phyloP scores from a whole-genome alignment of 1,140 invertebrate genomes.

The Drosophila seguyi region DNA sequence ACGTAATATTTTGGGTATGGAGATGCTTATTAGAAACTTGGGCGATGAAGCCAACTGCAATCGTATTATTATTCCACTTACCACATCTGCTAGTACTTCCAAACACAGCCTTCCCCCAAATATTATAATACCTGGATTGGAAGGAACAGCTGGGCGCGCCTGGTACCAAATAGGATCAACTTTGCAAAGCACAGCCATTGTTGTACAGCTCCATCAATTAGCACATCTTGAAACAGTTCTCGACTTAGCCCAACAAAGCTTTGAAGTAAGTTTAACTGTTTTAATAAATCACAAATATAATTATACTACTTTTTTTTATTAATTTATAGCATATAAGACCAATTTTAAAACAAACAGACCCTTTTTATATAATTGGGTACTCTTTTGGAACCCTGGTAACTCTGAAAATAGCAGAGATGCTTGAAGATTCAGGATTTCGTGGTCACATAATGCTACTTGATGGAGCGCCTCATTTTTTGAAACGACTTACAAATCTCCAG shows the following conservation, averaged over 20 bases:
- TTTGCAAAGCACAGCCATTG: slow-evolving; percentile 52
- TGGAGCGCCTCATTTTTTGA: slow-evolving; percentile 87
- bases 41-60: slow-evolving; percentile 86
- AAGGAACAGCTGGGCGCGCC: slow-evolving; percentile 88
- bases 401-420: slow-evolving; percentile 86
- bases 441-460: slow-evolving; percentile 87
- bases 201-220: slow-evolving; percentile 70
- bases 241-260: slow-evolving; percentile 55
- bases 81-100: slow-evolving; percentile 76
- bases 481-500: slow-evolving; percentile 84
- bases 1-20: slow-evolving; percentile 85
- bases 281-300: no score
- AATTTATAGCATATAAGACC: slow-evolving; percentile 86
- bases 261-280: slow-evolving; percentile 60
- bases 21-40: slow-evolving; percentile 86
- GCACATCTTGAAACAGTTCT: slow-evolving; percentile 55
- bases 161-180: slow-evolving; percentile 71
- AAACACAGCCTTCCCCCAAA: slow-evolving; percentile 85
- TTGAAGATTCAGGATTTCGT: slow-evolving; percentile 87
- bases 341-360: slow-evolving; percentile 86
- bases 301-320: background rate
- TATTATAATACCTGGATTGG: slow-evolving; percentile 93
- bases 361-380: slow-evolving; percentile 88
- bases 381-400: slow-evolving; percentile 88
- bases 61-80: slow-evolving; percentile 61